Percentiles rank a stretch among this genome's conserved stretches.
These are phyloP conservation scores for Oscheius myriophilus DNA, from an alignment of 2,888 invertebrate genomes.

Conservation along the genomic window DNA sequence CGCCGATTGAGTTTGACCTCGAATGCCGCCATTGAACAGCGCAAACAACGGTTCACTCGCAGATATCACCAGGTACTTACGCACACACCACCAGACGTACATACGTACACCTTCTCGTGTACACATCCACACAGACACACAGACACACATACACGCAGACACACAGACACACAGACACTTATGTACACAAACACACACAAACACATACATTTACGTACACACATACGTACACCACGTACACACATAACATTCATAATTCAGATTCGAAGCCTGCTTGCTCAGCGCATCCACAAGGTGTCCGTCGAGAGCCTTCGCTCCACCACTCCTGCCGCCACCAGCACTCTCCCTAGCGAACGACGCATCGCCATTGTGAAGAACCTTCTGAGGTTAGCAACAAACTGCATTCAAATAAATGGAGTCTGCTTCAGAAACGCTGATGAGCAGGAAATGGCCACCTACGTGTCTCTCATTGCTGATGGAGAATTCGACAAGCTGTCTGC, in stretches of 20 bases:
- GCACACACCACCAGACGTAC: no score
- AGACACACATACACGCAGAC: no score
- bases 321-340: neutral
- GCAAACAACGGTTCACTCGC: constrained; percentile 44
- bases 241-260: no score
- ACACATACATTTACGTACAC: no score
- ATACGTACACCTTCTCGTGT: no score
- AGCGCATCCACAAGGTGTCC: constrained; percentile 17
- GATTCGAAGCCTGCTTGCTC: constrained; percentile 19
- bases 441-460: constrained; percentile 42
- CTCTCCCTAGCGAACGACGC: constrained; percentile 34
- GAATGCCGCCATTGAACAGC: constrained; percentile 35
- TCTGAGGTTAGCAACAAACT: constrained; percentile 22
- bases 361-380: constrained; percentile 42
- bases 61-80: constrained; percentile 41
- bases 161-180: no score
- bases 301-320: constrained; percentile 9
- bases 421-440: constrained; percentile 42
- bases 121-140: no score
- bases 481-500: constrained; percentile 42
- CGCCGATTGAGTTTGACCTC: constrained; percentile 45
- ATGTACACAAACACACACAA: no score
- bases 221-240: no score
- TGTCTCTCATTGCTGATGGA: constrained; percentile 48
- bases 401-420: no score